phyloP scores from a whole-genome alignment of 2,797 vertebrate species.

The Sylvia borin region DNA sequence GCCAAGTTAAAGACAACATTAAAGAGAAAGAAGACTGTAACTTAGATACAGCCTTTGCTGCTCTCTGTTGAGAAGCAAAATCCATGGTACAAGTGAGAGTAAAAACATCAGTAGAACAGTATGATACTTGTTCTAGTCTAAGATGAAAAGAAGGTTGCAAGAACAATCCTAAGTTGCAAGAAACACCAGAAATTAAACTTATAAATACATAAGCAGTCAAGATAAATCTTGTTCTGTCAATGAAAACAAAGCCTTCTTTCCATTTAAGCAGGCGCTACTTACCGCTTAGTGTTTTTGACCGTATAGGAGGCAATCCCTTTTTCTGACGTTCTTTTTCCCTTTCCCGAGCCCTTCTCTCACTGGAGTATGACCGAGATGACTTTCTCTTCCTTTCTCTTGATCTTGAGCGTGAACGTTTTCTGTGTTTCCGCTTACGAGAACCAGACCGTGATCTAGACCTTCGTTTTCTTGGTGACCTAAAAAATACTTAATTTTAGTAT shows the following conservation, averaged over 20 bases:
- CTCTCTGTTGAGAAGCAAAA: not conserved
- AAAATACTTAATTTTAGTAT: slow-evolving; percentile 52
- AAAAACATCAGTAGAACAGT: not conserved
- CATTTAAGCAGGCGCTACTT: not conserved
- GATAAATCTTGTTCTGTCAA: not conserved
- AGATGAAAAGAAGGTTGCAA: not conserved
- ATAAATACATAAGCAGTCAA: not conserved
- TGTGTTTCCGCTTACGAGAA: slow-evolving; percentile 94
- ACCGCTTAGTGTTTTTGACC: slow-evolving; percentile 96
- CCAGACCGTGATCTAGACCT: slow-evolving; percentile 94
- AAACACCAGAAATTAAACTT: not conserved
- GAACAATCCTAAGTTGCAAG: not conserved
- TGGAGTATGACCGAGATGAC: slow-evolving; percentile 94
- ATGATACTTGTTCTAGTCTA: not conserved
- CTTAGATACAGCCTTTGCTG: not conserved
- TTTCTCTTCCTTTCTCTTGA: slow-evolving; percentile 97
- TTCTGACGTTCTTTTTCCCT: slow-evolving; percentile 96
- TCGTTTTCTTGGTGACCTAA: slow-evolving; percentile 93
- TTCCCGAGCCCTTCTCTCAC: slow-evolving; percentile 92
- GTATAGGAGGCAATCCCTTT: slow-evolving; percentile 93
- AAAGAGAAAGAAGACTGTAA: not conserved
- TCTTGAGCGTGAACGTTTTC: slow-evolving; percentile 92
- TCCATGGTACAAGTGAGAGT: not conserved
- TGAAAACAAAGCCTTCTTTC: not conserved
- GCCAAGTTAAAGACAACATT: not conserved